These are phyloP conservation scores for Caprella mutica DNA, from an alignment of 2,888 invertebrate species.

Conservation along the genomic window DNA sequence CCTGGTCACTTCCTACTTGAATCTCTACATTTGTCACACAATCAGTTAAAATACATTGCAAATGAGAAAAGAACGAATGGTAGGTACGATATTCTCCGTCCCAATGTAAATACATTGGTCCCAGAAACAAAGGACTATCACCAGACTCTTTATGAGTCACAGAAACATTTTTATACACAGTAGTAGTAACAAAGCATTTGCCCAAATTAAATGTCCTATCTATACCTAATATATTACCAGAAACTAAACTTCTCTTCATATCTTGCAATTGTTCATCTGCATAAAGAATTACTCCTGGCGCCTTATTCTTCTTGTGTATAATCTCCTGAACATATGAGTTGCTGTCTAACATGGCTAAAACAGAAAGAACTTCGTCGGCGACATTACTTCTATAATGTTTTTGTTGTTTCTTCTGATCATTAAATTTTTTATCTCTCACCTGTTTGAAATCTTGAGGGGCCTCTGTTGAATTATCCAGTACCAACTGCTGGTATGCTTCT, in stretches of 20 bases:
- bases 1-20: not conserved
- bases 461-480: not conserved
- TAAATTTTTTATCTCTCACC: not conserved
- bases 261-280: not conserved
- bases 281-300: conserved; percentile 5
- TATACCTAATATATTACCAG: not conserved
- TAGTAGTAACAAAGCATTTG: not conserved
- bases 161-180: conserved; percentile 1
- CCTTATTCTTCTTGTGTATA: not conserved
- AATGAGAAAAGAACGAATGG: conserved; percentile 3
- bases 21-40: not conserved
- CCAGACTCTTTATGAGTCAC: not conserved
- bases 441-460: not conserved
- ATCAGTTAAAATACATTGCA: not conserved
- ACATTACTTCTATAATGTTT: not conserved
- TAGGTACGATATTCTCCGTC: not conserved
- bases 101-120: conserved; percentile 8
- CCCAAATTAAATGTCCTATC: conserved; percentile 8
- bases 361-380: not conserved
- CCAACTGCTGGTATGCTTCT: not conserved
- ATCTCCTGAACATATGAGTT: not conserved
- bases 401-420: not conserved
- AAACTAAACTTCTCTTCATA: not conserved
- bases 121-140: not conserved
- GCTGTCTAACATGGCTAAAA: not conserved